Percentiles rank a stretch among this genome's conserved stretches.
Evolutionary conservation across 2,797 vertebrate genomes (phyloP).

Genomic region (Psittacula echo): DNA sequence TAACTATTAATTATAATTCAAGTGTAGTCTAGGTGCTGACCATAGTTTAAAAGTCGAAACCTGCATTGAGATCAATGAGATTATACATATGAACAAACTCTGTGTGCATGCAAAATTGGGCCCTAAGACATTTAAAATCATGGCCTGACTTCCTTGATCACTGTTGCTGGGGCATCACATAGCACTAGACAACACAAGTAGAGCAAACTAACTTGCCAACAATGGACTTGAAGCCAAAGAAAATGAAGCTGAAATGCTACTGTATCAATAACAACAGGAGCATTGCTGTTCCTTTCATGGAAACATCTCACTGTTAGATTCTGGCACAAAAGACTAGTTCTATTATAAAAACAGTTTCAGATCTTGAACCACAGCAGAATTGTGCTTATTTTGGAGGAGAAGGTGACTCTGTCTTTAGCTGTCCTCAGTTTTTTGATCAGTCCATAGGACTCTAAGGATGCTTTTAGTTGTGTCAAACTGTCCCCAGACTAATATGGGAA

Average conservation of each 20-base stretch:
- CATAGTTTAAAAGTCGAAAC: neutral
- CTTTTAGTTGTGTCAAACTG: neutral
- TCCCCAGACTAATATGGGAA: neutral
- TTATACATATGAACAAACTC: neutral
- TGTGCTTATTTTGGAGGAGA: neutral
- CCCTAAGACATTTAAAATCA: constrained; percentile 34
- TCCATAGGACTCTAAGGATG: neutral
- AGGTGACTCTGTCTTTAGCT: neutral
- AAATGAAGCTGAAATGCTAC: neutral
- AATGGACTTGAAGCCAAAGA: neutral
- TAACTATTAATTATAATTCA: neutral
- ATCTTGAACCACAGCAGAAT: neutral
- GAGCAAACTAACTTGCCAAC: neutral
- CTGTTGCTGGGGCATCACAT: neutral
- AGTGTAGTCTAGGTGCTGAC: neutral
- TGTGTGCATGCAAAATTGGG: neutral
- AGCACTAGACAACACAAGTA: neutral
- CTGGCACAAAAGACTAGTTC: neutral
- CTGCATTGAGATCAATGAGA: neutral
- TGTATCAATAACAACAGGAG: neutral
- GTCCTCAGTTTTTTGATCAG: neutral
- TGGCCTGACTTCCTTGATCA: neutral
- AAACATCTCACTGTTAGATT: neutral
- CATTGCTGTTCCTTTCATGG: neutral
- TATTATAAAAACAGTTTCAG: neutral